These are phyloP conservation scores for Orthosia incerta DNA, from an alignment of 2,888 invertebrate genomes.

Conservation along the genomic window DNA sequence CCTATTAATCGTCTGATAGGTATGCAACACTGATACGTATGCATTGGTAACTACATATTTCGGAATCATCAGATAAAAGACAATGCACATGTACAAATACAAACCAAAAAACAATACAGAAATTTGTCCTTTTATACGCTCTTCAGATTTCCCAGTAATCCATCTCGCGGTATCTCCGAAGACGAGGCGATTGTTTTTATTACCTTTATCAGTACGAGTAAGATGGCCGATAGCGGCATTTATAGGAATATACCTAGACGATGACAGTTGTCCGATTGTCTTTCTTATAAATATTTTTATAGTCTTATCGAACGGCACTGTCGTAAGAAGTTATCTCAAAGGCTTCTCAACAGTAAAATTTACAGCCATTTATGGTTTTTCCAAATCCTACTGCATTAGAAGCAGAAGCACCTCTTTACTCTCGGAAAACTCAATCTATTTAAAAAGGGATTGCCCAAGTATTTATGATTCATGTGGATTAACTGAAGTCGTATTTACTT, in stretches of 20 bases:
- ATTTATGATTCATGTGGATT: no score
- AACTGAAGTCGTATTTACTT: background rate
- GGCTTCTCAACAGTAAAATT: conserved; percentile 1
- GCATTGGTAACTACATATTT: background rate
- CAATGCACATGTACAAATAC: background rate
- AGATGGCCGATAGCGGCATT: conserved; percentile 55
- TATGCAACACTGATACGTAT: no score
- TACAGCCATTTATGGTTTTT: background rate
- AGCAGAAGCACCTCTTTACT: background rate
- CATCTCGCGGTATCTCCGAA: conserved; percentile 20
- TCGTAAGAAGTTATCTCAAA: conserved; percentile 16
- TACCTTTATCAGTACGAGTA: conserved; percentile 11
- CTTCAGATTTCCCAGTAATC: conserved; percentile 28
- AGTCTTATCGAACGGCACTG: conserved; percentile 19
- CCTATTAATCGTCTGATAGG: background rate
- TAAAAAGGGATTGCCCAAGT: background rate
- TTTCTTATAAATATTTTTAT: conserved; percentile 36
- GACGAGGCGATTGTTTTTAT: conserved; percentile 13
- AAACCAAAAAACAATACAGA: background rate
- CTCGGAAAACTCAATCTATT: background rate
- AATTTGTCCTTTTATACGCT: conserved; percentile 13
- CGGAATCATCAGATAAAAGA: conserved; percentile 6
- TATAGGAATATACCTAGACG: conserved; percentile 4
- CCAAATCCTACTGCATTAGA: background rate
- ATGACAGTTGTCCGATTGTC: conserved; percentile 66